phyloP scores from a whole-genome alignment of 2,113 vertebrate genomes.

The Mungos mungo region DNA sequence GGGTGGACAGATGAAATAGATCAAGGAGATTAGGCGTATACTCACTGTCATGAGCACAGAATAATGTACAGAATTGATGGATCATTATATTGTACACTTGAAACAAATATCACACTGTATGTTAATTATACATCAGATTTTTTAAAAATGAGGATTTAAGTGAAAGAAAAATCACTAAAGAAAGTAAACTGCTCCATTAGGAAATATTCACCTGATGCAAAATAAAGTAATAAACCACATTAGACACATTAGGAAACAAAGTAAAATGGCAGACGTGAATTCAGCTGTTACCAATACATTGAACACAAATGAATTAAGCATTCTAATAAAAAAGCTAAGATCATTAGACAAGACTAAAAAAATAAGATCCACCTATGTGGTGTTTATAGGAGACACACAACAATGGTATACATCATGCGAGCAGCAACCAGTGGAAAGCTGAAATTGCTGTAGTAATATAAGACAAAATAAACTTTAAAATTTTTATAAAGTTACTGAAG shows the following conservation, averaged over 20 bases:
- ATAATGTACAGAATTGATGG: background rate
- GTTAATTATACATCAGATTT: background rate
- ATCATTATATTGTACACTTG: background rate
- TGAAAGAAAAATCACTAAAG: background rate
- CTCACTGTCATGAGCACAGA: background rate
- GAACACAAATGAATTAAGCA: background rate
- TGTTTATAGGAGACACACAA: background rate
- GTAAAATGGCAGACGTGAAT: background rate
- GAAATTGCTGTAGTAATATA: background rate
- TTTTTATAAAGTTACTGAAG: background rate
- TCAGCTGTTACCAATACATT: background rate
- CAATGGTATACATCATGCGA: background rate
- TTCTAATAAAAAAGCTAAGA: background rate
- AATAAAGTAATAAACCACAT: background rate
- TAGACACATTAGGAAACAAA: background rate
- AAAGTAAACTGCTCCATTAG: background rate
- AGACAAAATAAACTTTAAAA: background rate
- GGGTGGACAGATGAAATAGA: background rate
- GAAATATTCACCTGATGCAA: background rate
- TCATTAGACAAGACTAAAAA: background rate
- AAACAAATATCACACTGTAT: background rate
- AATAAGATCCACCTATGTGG: background rate
- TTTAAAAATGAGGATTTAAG: background rate
- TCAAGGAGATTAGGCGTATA: background rate
- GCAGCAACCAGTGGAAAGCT: background rate